phyloP scores from a whole-genome alignment of 2,888 invertebrate genomes.

The Drosophila acutilabella region DNA sequence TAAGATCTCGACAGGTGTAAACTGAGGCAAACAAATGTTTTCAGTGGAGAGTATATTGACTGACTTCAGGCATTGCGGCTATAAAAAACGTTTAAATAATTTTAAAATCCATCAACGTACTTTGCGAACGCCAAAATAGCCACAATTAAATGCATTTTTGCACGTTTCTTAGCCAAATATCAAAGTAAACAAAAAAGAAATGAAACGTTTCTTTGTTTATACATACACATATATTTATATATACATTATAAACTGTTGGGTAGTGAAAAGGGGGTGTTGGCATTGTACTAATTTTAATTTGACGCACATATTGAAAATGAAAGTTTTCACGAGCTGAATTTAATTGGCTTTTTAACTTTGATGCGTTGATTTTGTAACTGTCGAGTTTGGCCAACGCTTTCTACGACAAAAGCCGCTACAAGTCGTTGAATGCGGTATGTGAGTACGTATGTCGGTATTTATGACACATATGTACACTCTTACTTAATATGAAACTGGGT shows the following conservation, averaged over 20 bases:
- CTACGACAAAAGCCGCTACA: slow-evolving; percentile 51
- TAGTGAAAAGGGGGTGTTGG: slow-evolving; percentile 1
- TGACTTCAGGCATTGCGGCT: slow-evolving; percentile 31
- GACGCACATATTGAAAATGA: slow-evolving; percentile 78
- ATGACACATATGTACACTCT: slow-evolving; percentile 58
- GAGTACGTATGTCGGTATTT: slow-evolving; percentile 32
- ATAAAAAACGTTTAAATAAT: slow-evolving; percentile 60
- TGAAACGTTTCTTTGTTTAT: slow-evolving; percentile 17
- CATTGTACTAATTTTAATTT: slow-evolving; percentile 69
- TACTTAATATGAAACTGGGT: slow-evolving; percentile 71
- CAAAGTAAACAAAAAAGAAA: slow-evolving; percentile 32
- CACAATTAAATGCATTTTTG: slow-evolving; percentile 76
- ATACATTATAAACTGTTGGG: slow-evolving; percentile 2
- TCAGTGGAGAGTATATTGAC: slow-evolving; percentile 2
- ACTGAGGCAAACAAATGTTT: slow-evolving; percentile 3
- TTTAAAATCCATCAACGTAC: slow-evolving; percentile 67
- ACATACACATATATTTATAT: slow-evolving; percentile 11
- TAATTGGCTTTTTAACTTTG: slow-evolving; percentile 69
- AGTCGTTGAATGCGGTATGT: slow-evolving; percentile 15
- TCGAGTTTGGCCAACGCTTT: slow-evolving; percentile 61
- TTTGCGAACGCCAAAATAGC: slow-evolving; percentile 47
- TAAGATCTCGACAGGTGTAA: slow-evolving; percentile 4
- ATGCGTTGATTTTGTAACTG: slow-evolving; percentile 60
- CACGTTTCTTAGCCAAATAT: slow-evolving; percentile 58
- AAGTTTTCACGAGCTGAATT: slow-evolving; percentile 73